Evolutionary conservation across 2,113 vertebrate species (phyloP), one percentile per base, ranked within the genome.

Genomic region (Paralichthys olivaceus): DNA sequence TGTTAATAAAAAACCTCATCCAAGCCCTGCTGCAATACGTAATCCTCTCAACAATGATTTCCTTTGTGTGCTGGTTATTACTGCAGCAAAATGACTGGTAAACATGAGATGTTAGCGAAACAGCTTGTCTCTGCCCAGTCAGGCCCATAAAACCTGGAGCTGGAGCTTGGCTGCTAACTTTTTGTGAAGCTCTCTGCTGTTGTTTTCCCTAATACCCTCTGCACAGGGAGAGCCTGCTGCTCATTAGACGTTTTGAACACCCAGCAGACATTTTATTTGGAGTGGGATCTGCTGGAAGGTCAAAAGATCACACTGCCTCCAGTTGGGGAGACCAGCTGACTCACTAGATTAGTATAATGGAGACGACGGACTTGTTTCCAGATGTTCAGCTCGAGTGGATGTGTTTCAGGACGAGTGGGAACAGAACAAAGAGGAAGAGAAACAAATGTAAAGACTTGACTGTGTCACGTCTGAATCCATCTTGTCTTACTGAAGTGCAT

Each of bases 171-270:
- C 72, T 77, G 70, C 47, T 72, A 37, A 80, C 75, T 73, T 73
- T 37, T 59, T 73, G 66, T 75, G 45, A 26, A 53, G 51, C 23
- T 2, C 25, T 79, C 63, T 61, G 62, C 63, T 79, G 56, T 77
- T 89, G 71, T 71, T 84, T 78, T 75, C 75, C 70, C 66, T 89
- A 86, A 86, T 89, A 11, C 17, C 13, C 65, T 70, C 22, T 84
- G 84, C 72, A 47, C 17, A 5, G 43, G 43, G 13, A 17, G 43
- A 17, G 43, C 43, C 43, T 47, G 14, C 43, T 68, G 80, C 69
- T 90, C 73, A 66, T 79, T 87, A 66, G 2, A 61, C 22, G 32
- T 45, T 80, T 29, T 72, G 55, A 81, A 79, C 51, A 66, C 71
- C 74, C 77, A 59, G 51, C 61, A 83, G 49, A 58, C 28, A 26